A percentile compares a stretch with the other conserved stretches of the same genome.
Conservation (phyloP, 1,140 invertebrate species). For the Heliconius hermathena region DNA sequence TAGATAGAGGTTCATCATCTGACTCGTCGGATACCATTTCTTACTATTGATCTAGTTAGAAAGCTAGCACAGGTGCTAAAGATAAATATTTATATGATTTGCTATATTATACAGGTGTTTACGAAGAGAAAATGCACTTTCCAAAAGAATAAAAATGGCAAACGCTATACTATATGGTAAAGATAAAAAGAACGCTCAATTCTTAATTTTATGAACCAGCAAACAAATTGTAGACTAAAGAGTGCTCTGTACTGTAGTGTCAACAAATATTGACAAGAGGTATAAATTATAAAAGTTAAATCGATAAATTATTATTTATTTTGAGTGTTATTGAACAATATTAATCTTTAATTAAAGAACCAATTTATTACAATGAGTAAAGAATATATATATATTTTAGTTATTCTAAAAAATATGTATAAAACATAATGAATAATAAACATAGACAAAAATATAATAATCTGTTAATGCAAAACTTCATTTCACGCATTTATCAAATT, state of each 20-base stretch:
- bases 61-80: background rate
- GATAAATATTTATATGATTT: background rate
- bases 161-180: background rate
- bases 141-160: background rate
- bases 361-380: background rate
- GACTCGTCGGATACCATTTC: conserved; percentile 72
- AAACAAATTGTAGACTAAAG: conserved; percentile 6
- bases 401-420: background rate
- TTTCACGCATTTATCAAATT: background rate
- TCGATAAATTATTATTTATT: background rate
- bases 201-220: conserved; percentile 10
- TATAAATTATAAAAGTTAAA: background rate
- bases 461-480: background rate
- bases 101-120: background rate
- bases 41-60: background rate
- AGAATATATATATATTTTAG: background rate
- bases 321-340: background rate
- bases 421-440: background rate
- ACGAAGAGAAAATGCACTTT: background rate
- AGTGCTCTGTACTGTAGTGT: background rate
- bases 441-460: background rate
- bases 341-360: background rate
- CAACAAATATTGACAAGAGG: conserved; percentile 1
- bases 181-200: background rate
- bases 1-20: conserved; percentile 74